Evolutionary conservation across 2,113 vertebrate species (phyloP).

Genomic region (Gymnogyps californianus): DNA sequence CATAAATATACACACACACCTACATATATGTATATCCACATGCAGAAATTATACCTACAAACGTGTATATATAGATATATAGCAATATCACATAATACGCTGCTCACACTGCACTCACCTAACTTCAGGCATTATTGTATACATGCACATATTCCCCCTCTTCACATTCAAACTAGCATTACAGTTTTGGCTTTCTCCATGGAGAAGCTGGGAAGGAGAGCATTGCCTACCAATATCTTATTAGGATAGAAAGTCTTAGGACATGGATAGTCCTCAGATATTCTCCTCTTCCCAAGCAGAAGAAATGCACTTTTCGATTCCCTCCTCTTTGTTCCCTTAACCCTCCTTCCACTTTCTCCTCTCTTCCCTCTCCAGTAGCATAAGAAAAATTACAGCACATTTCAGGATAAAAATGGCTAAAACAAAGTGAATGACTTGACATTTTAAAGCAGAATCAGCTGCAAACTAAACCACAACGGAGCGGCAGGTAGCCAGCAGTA

Average conservation of each 20-base stretch:
- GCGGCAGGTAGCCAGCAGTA: not conserved
- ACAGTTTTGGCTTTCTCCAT: not conserved
- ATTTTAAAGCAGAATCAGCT: not conserved
- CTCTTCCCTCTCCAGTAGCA: not conserved
- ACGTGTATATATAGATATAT: not conserved
- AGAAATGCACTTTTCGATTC: not conserved
- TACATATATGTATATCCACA: not conserved
- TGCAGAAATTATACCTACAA: not conserved
- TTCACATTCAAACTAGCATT: not conserved
- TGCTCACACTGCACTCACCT: not conserved
- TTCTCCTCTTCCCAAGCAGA: not conserved
- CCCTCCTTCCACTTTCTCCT: not conserved
- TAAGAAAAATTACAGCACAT: not conserved
- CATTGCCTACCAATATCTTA: not conserved
- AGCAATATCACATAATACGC: not conserved
- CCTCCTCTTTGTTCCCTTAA: not conserved
- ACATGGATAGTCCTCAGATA: not conserved
- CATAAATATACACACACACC: not conserved
- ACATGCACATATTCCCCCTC: not conserved
- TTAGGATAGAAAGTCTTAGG: not conserved
- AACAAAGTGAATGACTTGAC: accelerated
- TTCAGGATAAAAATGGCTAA: not conserved
- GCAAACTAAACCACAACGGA: accelerated
- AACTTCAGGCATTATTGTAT: not conserved
- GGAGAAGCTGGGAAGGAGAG: not conserved